Evolutionary conservation across 1,140 invertebrate genomes (phyloP), one percentile per base, ranked within the genome.

Genomic region (Eriocheir sinensis): DNA sequence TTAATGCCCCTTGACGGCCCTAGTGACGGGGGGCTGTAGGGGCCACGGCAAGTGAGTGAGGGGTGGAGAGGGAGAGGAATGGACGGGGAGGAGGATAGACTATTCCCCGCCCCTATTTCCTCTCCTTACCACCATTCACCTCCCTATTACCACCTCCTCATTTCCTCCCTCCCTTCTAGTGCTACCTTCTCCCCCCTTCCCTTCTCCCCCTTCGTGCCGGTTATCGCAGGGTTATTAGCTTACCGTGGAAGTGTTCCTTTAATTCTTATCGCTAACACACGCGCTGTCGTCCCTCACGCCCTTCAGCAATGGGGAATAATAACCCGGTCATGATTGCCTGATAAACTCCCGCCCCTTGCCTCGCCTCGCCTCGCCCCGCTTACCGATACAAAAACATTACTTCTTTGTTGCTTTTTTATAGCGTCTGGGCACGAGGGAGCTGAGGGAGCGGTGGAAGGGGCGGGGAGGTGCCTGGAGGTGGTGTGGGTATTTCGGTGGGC

Each of bases 251-350:
- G 44, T 53, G 53, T 89, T 89, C 88, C 88, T 53, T 44, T 53
- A 89, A 53, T 89, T 89, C 88, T 89, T 89, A 89, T 89, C 88
- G 53, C 32, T 53, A 40, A 44, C 9, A 40, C 88, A 89, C 41
- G 88, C 88, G 8, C 88, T 9, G 12, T 30, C 88, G 41, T 53
- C 32, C 88, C 60, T 72, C 60, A 72, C 27, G 60, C n/a, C 60
- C 60, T n/a, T 27, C n/a, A 72, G n/a, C 83, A 34, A 86, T 38
- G 83, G 40, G 17, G 34, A 86, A 36, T 86, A 40, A 86, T 27
- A 40, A 41, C 40, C 6, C 83, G 34, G 34, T 34, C 83, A 30
- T 38, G 34, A 86, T 72, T 72, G 60, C 60, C 21, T 72, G 60
- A 72, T 72, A n/a, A 72, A 72, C 60, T n/a, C 60, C n/a, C 60